Evolutionary conservation across 2,113 vertebrate species (phyloP), one percentile per base, ranked within the genome.

Genomic region (Cercocebus atys): DNA sequence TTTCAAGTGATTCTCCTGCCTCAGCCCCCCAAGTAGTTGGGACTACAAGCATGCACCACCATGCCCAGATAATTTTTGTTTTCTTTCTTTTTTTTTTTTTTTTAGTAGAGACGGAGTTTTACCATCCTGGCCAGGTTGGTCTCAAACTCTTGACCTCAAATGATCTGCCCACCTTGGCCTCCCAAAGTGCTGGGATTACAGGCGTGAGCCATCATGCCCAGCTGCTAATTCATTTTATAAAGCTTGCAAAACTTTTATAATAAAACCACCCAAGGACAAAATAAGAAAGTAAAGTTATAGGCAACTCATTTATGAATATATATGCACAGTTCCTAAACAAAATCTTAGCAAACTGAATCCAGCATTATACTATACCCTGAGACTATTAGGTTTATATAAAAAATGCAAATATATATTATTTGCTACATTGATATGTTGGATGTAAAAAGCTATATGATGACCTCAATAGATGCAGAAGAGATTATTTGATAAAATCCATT

Each of bases 201-300:
- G 27, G 61, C 12, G 13, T 64, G 2, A 64, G 27, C 12, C 30
- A 6, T 27, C 61, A 64, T 64, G 27, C 61, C 27, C 61, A 64
- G 61, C 27, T 64, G 55, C 30, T 45, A 82, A 81, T 61, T 95
- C 22, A 81, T 95, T 95, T 73, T 88, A 52, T 75, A 88, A 88
- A 95, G 43, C 61, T 64, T 40, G 61, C 52, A 6, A 64, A 73
- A 61, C 75, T 50, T 82, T 73, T 27, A 61, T 64, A 87, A 88
- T 87, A 85, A 92, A 88, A 88, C 83, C 45, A 82, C 5, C 40
- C 50, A 88, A 66, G 43, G 66, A 82, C 35, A 64, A 88, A 75
- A 75, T 64, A 43, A 89, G 43, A 64, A 82, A 82, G 35, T 25
- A 94, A 88, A 76, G 73, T 68, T 7, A 32, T 47, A 93, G 47